A percentile compares a stretch with the other conserved stretches of the same genome.
phyloP scores from a whole-genome alignment of 2,797 vertebrate species.

The Bradypodion pumilum region DNA sequence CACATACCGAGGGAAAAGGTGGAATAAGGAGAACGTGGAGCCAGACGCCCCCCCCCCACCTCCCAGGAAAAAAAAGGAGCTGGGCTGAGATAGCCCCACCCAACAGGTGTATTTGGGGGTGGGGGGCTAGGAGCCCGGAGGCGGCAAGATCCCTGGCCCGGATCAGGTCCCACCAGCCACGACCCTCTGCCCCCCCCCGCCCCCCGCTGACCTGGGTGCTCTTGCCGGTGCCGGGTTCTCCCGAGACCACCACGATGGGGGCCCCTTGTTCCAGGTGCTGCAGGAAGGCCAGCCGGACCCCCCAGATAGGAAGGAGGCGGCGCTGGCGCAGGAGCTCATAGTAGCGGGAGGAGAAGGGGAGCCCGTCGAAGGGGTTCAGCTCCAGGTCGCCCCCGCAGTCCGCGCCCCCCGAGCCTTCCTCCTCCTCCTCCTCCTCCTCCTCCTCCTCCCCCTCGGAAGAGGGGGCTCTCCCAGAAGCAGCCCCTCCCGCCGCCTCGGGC shows the following conservation, averaged over 20 bases:
- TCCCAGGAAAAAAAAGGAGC: too few relatives aligned
- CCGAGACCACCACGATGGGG: constrained; percentile 86
- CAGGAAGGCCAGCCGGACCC: constrained; percentile 81
- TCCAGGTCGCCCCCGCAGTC: constrained; percentile 81
- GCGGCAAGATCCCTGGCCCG: too few relatives aligned
- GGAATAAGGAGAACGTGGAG: too few relatives aligned
- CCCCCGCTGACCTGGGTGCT: constrained; percentile 86
- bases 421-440: neutral
- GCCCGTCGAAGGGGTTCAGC: constrained; percentile 92
- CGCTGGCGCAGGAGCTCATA: constrained; percentile 86
- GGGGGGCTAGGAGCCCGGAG: too few relatives aligned
- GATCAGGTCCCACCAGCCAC: too few relatives aligned
- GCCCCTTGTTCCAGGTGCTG: constrained; percentile 85
- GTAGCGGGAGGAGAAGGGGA: constrained; percentile 93
- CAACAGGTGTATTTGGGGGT: too few relatives aligned
- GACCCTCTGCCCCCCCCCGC: too few relatives aligned
- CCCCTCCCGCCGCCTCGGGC: too few relatives aligned
- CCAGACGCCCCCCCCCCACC: too few relatives aligned
- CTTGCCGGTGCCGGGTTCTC: constrained; percentile 85
- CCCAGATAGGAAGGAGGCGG: constrained; percentile 83
- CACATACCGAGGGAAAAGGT: too few relatives aligned
- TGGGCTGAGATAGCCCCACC: too few relatives aligned
- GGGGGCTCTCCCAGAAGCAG: too few relatives aligned
- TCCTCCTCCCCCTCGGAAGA: neutral
- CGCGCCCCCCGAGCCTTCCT: neutral